Evolutionary conservation across 2,113 vertebrate genomes (phyloP).

Genomic region (Neodontobutis hainanensis): DNA sequence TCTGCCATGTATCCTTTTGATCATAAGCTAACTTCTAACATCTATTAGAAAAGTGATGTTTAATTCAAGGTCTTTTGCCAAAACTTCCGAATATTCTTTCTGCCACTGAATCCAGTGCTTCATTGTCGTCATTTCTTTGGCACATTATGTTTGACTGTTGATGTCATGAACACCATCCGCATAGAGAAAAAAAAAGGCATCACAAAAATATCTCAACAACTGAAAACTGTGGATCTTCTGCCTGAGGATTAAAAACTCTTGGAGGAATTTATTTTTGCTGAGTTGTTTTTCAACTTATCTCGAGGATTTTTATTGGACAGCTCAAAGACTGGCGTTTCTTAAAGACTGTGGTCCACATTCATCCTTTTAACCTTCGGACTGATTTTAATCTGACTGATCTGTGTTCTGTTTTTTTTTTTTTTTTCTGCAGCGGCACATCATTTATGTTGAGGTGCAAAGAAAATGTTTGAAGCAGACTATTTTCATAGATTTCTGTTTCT

Average conservation of each 20-base stretch:
- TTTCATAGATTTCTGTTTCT: not conserved
- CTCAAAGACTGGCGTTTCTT: conserved; percentile 45
- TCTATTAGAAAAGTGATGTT: conserved; percentile 2
- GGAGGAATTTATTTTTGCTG: not conserved
- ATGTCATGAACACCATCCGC: not conserved
- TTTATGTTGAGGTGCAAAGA: not conserved
- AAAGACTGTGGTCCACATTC: not conserved
- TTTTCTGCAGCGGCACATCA: too few relatives aligned
- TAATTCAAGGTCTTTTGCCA: conserved; percentile 5
- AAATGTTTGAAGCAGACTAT: not conserved
- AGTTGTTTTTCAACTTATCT: conserved; percentile 18
- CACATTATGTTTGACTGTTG: not conserved
- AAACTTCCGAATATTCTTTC: conserved; percentile 1
- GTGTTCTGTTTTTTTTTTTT: too few relatives aligned
- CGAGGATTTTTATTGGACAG: conserved; percentile 36
- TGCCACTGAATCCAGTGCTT: not conserved
- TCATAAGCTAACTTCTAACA: conserved; percentile 2
- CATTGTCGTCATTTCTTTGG: not conserved
- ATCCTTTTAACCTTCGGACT: too few relatives aligned
- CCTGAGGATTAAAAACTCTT: conserved; percentile 33
- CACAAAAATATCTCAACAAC: not conserved
- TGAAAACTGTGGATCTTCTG: conserved; percentile 4
- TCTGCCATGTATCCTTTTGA: conserved; percentile 8
- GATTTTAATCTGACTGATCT: too few relatives aligned
- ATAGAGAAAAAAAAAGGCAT: not conserved